These are phyloP conservation scores for Biston betularia DNA, from an alignment of 2,888 invertebrate species.

Conservation along the genomic window DNA sequence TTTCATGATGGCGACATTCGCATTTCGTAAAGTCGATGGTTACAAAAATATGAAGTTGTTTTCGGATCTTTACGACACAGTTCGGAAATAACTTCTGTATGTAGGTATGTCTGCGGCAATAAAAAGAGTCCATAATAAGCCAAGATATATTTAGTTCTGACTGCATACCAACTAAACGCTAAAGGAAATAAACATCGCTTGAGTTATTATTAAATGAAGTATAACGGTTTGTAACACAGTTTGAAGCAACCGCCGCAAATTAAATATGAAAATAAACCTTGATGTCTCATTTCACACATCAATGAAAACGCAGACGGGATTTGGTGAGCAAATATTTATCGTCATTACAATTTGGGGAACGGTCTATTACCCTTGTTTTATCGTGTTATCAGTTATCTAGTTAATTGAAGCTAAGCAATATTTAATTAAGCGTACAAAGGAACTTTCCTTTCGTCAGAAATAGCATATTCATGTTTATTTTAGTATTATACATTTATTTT, in stretches of 20 bases:
- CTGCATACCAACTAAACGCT: constrained; percentile 9
- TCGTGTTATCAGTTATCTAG: constrained; percentile 30
- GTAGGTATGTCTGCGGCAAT: constrained; percentile 16
- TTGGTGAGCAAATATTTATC: constrained; percentile 15
- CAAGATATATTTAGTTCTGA: constrained; percentile 23
- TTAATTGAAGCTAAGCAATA: constrained; percentile 24
- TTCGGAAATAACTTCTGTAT: constrained; percentile 10
- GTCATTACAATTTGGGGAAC: constrained; percentile 4
- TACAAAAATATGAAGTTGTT: constrained; percentile 16
- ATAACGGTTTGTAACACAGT: constrained; percentile 4
- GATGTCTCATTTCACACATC: not conserved
- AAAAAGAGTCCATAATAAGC: constrained; percentile 16
- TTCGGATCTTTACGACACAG: constrained; percentile 12
- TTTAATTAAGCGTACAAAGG: constrained; percentile 32
- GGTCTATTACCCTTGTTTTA: constrained; percentile 35
- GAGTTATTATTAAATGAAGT: constrained; percentile 8
- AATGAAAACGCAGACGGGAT: constrained; percentile 27
- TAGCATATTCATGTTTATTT: constrained; percentile 22
- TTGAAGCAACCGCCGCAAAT: constrained; percentile 1
- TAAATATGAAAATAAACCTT: not conserved
- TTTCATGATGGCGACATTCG: constrained; percentile 17
- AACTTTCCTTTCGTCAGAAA: constrained; percentile 34
- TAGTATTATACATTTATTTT: constrained; percentile 15
- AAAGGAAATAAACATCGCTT: constrained; percentile 11
- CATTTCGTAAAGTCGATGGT: not conserved